phyloP scores from a whole-genome alignment of 2,113 vertebrate species.

The Muntiacus reevesi region DNA sequence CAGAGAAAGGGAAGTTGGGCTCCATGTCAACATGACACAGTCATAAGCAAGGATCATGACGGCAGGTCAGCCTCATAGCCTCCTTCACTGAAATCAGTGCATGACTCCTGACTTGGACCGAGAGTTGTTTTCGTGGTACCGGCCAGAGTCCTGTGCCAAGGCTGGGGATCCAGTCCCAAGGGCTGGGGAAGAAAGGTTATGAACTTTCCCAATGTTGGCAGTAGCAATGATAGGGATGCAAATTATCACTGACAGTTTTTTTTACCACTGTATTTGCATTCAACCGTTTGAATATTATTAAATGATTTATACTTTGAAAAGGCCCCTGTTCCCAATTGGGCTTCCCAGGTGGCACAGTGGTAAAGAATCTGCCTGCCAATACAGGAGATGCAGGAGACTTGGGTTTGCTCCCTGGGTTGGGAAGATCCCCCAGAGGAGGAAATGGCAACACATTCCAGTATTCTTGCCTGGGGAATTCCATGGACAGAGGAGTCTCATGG shows the following conservation, averaged over 20 bases:
- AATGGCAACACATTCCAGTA: not conserved
- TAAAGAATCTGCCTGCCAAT: not conserved
- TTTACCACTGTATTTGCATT: conserved; percentile 27
- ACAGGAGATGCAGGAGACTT: not conserved
- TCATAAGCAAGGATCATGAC: not conserved
- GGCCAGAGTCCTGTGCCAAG: not conserved
- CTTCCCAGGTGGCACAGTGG: not conserved
- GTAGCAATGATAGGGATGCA: not conserved
- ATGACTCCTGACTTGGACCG: not conserved
- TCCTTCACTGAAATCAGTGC: not conserved
- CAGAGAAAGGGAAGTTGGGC: not conserved
- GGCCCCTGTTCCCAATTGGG: not conserved
- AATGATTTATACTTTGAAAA: conserved; percentile 24
- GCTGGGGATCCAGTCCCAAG: not conserved
- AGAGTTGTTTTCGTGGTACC: no score
- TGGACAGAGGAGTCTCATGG: not conserved
- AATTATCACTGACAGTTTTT: not conserved
- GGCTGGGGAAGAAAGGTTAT: not conserved
- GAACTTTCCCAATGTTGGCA: not conserved
- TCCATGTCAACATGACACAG: not conserved
- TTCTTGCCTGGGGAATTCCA: not conserved
- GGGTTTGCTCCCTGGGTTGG: not conserved
- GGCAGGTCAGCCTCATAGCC: not conserved
- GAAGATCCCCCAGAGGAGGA: not conserved
- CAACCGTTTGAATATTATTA: not conserved